Evolutionary conservation across 2,113 vertebrate species (phyloP).

Genomic region (Bufo bufo): DNA sequence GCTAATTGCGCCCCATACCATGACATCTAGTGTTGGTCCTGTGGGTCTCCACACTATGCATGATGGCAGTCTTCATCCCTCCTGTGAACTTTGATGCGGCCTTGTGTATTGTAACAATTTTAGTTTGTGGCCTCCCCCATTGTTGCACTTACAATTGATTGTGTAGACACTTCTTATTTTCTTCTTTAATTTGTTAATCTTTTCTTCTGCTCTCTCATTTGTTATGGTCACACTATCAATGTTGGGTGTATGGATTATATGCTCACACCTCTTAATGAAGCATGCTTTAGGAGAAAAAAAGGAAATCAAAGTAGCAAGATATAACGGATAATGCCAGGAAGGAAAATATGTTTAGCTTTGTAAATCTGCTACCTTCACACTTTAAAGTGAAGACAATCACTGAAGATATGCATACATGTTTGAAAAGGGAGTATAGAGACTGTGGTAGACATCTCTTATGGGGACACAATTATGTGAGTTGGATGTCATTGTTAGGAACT

Average conservation of each 20-base stretch:
- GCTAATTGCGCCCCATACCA: too few relatives aligned
- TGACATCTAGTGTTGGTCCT: too few relatives aligned
- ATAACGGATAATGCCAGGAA: background rate
- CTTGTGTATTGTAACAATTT: background rate
- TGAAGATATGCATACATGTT: background rate
- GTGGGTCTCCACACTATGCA: too few relatives aligned
- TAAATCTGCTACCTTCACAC: background rate
- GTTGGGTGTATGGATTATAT: slow-evolving; percentile 11
- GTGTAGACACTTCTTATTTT: background rate
- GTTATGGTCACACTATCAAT: background rate
- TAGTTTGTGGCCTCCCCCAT: background rate
- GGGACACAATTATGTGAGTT: too few relatives aligned
- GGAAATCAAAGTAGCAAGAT: background rate
- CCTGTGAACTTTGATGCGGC: too few relatives aligned
- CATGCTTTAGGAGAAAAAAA: background rate
- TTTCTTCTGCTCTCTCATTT: background rate
- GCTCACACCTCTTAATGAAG: background rate
- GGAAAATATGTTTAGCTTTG: background rate
- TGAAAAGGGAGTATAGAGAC: background rate
- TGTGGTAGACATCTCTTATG: background rate
- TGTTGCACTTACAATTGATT: background rate
- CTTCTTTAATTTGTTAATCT: background rate
- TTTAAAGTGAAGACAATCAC: background rate
- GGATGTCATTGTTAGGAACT: too few relatives aligned
- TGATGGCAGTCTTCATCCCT: too few relatives aligned